Base-by-base conservation (phyloP, 92 coral and sea anemone genomes). In the Heteractis magnifica region DNA sequence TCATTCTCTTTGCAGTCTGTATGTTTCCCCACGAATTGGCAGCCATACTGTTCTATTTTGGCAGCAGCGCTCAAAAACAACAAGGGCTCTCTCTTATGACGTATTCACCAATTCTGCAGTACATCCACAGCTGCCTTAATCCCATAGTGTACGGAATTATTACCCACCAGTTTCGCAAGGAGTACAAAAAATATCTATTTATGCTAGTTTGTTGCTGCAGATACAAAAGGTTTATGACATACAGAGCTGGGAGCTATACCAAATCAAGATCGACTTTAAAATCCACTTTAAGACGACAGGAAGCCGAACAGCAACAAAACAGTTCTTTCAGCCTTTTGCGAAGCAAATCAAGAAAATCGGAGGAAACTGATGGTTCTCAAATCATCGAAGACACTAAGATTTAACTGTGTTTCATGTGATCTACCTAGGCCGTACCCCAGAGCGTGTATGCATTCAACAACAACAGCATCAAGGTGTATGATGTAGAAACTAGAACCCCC, bases 91-190 rank as follows among this genome's bases (percentile, higher is more conserved):
- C 44, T n/a, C 5, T 81, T 4, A 48, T 89, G 58, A 71, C 53
- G 49, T 82, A 81, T 64, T 85, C 92, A 12, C 71, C 90, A 1
- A 81, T 92, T 26, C 71, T 91, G 9, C 86, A 62, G 59, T 87
- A 90, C 80, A 59, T 92, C 4, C 92, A 92, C 56, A 84, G 95
- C 80, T 91, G 91, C 59, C 84, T 90, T 0, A 92, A 92, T 68
- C 95, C 95, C 8, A 76, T 92, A 50, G 89, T 92, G 41, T 92
- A 92, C 80, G 90, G 91, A 18, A 86, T 91, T 76, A 80, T 91
- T 2, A 92, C 89, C 51, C 90, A 73, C 52, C 87, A 87, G 79
- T 92, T 87, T 70, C 86, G 89, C 85, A 89, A 89, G 52, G 93
- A 90, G 59, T 92, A 85, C 79, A 76, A 85, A 73, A 50, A 76